These are phyloP conservation scores for Buceros bicornis DNA, from an alignment of 2,797 vertebrate genomes.

Conservation along the genomic window DNA sequence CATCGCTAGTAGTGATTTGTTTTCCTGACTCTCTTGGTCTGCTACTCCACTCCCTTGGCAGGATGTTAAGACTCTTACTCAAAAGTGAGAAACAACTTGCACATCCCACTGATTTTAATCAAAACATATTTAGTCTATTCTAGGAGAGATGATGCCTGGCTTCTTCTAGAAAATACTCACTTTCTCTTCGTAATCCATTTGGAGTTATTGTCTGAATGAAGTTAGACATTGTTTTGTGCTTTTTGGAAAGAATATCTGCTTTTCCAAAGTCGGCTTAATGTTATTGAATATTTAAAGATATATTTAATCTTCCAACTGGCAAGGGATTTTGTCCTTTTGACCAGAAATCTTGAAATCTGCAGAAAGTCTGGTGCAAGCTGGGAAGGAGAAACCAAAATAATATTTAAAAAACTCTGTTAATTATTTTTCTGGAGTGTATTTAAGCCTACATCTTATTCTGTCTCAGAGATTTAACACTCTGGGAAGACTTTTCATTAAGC, in stretches of 20 bases:
- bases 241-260: background rate
- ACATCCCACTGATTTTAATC: background rate
- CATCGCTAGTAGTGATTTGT: background rate
- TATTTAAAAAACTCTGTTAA: background rate
- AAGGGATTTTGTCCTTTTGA: conserved; percentile 8
- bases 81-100: conserved; percentile 5
- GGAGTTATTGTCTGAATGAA: background rate
- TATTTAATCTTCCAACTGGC: background rate
- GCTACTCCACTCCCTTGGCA: background rate
- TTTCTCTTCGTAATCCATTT: background rate
- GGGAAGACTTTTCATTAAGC: conserved; percentile 24
- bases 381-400: background rate
- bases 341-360: background rate
- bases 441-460: background rate
- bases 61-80: background rate
- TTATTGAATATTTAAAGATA: conserved; percentile 16
- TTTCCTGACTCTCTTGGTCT: background rate
- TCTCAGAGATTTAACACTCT: background rate
- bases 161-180: background rate
- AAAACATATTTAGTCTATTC: background rate
- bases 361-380: background rate
- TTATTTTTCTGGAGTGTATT: background rate
- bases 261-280: background rate
- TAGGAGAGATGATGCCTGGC: background rate
- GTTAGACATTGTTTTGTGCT: background rate